phyloP scores from a whole-genome alignment of 2,888 invertebrate species.

The Mythimna albipuncta region DNA sequence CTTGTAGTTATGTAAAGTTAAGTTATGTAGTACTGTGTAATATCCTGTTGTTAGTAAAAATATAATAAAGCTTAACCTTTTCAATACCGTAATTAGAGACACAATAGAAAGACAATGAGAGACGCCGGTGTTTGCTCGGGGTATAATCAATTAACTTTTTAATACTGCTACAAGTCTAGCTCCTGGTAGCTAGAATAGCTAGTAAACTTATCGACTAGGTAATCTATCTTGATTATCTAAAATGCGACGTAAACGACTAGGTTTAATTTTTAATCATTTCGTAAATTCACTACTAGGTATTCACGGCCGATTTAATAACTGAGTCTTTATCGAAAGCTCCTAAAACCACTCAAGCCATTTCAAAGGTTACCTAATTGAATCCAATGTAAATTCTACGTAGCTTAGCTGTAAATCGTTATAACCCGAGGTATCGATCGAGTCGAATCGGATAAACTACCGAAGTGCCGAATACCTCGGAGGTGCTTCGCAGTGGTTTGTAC shows the following conservation, averaged over 20 bases:
- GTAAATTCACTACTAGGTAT: constrained; percentile 7
- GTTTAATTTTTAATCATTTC: not conserved
- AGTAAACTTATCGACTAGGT: not conserved
- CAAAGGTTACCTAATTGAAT: constrained; percentile 18
- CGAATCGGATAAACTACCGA: constrained; percentile 33
- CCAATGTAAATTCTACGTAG: constrained; percentile 21
- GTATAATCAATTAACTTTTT: too few species aligned
- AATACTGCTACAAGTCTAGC: not conserved
- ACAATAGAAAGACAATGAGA: too few species aligned
- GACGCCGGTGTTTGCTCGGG: too few species aligned
- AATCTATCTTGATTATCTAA: not conserved
- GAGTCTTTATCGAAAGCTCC: constrained; percentile 14
- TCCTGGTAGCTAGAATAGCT: not conserved
- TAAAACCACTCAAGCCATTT: constrained; percentile 31
- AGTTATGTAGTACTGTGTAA: too few species aligned
- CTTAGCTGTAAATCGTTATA: constrained; percentile 18
- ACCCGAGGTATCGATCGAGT: constrained; percentile 34
- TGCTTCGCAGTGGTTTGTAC: constrained; percentile 12
- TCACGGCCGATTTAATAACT: not conserved
- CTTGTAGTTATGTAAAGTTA: too few species aligned
- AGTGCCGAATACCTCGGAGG: constrained; percentile 35
- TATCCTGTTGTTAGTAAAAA: too few species aligned
- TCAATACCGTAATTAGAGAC: too few species aligned
- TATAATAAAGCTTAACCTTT: not conserved
- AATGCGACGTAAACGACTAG: not conserved